Base-by-base conservation (phyloP, 2,113 vertebrate species). In the Hydrochoerus hydrochaeris region DNA sequence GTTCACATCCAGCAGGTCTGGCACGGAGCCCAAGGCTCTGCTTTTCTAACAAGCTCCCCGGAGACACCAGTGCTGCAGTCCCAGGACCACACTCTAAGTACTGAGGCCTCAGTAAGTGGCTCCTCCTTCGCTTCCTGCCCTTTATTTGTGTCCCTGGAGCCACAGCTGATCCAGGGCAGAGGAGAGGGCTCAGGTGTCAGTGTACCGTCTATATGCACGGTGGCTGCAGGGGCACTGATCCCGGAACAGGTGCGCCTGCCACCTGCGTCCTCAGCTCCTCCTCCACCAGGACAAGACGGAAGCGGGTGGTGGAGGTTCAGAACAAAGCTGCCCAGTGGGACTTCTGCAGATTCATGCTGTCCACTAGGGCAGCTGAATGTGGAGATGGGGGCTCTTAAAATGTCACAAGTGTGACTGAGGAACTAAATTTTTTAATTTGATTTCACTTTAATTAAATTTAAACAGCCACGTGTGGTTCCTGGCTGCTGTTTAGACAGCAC, bases 401-500 rank as follows among this genome's bases (percentile, higher is more conserved):
- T 46, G 28, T 26, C 49, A 58, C 38, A 58, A 75, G 67, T 71
- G 58, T 0, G 0, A 35, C 46, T 1, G 8, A 88, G 67, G 35
- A 92, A 69, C 38, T 62, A 16, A 58, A 54, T 49, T 54, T 73
- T 52, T 71, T 67, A 11, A 20, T 69, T 81, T 91, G 49, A 83
- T 90, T 94, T 92, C 67, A 57, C 75, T 73, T 92, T 87, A 60
- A 83, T 91, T 88, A 65, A 65, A 78, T 71, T 7, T 52, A 73
- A 94, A 88, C 38, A 88, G 54, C 63, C 28, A 1, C 13, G 1
- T 38, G 62, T 67, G 57, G 32, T 57, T 87, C 11, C 54, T 69
- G 75, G 63, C 69, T 12, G 2, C 80, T 3, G 0, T 77, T 91
- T 46, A 41, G 20, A 62, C 22, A 22, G 28, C 7, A 10, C 8